Conservation (phyloP, 2,113 vertebrate genomes). For the Macquaria australasica region DNA sequence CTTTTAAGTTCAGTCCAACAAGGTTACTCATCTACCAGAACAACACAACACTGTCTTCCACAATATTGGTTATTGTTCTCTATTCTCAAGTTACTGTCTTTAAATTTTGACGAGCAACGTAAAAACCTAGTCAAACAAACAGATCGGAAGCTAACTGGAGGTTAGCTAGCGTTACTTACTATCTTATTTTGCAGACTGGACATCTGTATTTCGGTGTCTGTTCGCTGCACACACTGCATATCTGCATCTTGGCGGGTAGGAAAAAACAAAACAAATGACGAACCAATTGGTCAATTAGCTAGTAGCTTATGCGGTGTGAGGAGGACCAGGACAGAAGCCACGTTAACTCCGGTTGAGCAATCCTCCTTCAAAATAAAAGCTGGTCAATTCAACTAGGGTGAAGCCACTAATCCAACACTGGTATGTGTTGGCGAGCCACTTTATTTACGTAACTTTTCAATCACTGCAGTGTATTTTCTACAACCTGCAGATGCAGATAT, state of each 20-base stretch:
- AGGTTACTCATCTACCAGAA: background rate
- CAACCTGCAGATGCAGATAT: background rate
- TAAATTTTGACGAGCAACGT: background rate
- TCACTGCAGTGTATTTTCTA: background rate
- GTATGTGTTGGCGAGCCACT: background rate
- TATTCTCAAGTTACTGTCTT: background rate
- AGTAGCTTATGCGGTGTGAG: too few species aligned
- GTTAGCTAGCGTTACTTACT: conserved; percentile 77
- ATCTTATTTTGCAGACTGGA: conserved; percentile 83
- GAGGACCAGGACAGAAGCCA: background rate
- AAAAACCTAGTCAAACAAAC: background rate
- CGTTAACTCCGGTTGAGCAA: background rate
- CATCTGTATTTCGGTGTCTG: conserved; percentile 83
- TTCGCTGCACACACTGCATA: conserved; percentile 82
- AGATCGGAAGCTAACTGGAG: background rate
- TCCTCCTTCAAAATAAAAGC: conserved; percentile 53
- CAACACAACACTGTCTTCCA: background rate
- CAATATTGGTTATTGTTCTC: background rate
- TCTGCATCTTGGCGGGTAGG: conserved; percentile 64
- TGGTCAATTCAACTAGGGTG: too few species aligned
- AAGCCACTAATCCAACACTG: too few species aligned
- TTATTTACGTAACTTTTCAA: background rate
- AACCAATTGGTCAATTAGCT: fast-evolving
- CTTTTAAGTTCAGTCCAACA: background rate
- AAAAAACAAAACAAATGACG: fast-evolving